A percentile compares a stretch with the other conserved stretches of the same genome.
phyloP scores from a whole-genome alignment of 2,888 invertebrate species.

The Rhyacophila evoluta region DNA sequence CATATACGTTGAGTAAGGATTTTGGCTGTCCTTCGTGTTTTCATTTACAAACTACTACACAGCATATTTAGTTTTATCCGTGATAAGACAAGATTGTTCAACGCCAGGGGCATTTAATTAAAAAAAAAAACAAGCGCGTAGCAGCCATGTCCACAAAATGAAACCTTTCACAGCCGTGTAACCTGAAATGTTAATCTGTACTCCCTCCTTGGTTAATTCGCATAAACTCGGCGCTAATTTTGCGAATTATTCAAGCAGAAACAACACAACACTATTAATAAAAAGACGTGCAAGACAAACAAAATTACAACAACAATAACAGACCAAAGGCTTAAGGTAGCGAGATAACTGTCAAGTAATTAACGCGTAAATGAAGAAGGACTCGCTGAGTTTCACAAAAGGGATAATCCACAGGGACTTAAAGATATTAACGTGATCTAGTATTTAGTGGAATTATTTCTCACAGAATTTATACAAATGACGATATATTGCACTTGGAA shows the following conservation, averaged over 20 bases:
- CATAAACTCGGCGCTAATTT: background rate
- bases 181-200: background rate
- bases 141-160: too few species aligned
- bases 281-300: background rate
- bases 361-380: background rate
- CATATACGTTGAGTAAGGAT: too few species aligned
- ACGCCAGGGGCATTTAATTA: too few species aligned
- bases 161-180: too few species aligned
- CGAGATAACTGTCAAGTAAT: background rate
- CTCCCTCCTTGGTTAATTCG: background rate
- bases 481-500: too few species aligned
- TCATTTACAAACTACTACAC: too few species aligned
- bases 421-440: background rate
- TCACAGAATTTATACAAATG: too few species aligned
- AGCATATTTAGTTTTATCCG: too few species aligned
- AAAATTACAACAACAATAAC: background rate
- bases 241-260: background rate
- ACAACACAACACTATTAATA: background rate
- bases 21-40: too few species aligned
- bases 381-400: background rate
- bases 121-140: too few species aligned
- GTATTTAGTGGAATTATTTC: too few species aligned
- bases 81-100: too few species aligned
- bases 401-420: background rate
- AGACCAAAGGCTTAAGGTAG: background rate